A percentile compares a stretch with the other conserved stretches of the same genome.
These are phyloP conservation scores for Mallotus villosus DNA, from an alignment of 2,797 vertebrate genomes.

Conservation along the genomic window DNA sequence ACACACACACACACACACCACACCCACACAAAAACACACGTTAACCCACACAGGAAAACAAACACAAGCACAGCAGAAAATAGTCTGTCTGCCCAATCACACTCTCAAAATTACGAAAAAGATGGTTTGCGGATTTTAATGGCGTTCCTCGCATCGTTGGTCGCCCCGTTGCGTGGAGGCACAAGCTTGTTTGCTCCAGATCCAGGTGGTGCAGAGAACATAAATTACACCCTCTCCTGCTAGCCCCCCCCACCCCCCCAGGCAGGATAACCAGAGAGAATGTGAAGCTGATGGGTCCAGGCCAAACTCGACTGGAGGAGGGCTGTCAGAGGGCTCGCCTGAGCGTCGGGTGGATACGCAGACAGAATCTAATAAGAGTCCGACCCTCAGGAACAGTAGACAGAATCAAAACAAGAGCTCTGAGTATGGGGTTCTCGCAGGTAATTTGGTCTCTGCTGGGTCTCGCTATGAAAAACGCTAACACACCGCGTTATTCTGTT, in stretches of 20 bases:
- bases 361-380: slow-evolving; percentile 19
- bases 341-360: slow-evolving; percentile 12
- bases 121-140: no score
- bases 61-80: neutral
- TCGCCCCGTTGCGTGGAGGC: neutral
- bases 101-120: neutral
- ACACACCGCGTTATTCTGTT: slow-evolving; percentile 9
- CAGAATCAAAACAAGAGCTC: slow-evolving; percentile 19
- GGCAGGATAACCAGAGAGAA: neutral
- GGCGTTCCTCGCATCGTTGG: no score
- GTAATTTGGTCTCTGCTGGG: slow-evolving; percentile 7
- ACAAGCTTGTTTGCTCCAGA: slow-evolving; percentile 6
- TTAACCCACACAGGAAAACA: neutral
- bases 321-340: slow-evolving; percentile 17
- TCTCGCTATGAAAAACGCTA: neutral
- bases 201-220: slow-evolving; percentile 12
- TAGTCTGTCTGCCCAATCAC: neutral
- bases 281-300: neutral
- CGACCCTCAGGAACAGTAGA: slow-evolving; percentile 13
- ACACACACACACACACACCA: slow-evolving; percentile 12
- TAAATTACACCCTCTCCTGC: neutral
- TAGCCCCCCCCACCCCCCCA: neutral
- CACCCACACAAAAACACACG: neutral
- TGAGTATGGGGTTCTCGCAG: slow-evolving; percentile 11
- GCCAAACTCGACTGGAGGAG: slow-evolving; percentile 11